phyloP scores from a whole-genome alignment of 2,888 invertebrate genomes.

The Lacanobia oleracea region DNA sequence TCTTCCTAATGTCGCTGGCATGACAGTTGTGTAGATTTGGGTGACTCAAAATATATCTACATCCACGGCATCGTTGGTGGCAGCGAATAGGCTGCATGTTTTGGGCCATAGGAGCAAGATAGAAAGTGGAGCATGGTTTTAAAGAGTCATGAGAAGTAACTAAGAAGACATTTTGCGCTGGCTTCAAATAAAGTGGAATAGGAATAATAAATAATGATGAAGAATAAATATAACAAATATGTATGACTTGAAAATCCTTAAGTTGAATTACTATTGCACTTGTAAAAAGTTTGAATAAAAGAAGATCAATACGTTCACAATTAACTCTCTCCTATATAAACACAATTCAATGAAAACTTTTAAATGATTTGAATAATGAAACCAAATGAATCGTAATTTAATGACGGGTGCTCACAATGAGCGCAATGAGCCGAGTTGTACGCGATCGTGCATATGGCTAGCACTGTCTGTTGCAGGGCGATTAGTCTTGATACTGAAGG shows the following conservation, averaged over 20 bases:
- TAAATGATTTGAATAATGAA: conserved; percentile 56
- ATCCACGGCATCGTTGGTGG: too few species aligned
- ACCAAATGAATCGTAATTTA: conserved; percentile 64
- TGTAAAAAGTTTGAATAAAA: background rate
- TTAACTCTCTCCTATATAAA: conserved; percentile 2
- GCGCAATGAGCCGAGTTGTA: conserved; percentile 77
- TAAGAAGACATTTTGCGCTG: background rate
- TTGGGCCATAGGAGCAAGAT: too few species aligned
- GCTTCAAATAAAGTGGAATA: background rate
- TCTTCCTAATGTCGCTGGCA: too few species aligned
- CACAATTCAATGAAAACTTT: conserved; percentile 20
- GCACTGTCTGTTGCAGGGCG: conserved; percentile 10
- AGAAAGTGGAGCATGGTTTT: too few species aligned
- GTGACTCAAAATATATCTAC: too few species aligned
- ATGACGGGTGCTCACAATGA: conserved; percentile 69
- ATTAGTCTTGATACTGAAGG: conserved; percentile 70
- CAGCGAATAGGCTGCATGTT: too few species aligned
- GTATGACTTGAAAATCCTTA: background rate
- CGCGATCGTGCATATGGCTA: conserved; percentile 74
- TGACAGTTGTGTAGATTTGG: too few species aligned
- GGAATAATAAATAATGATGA: background rate
- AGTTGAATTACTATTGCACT: background rate
- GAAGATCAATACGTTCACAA: conserved; percentile 7
- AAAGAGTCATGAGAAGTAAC: background rate
- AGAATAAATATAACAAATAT: background rate